Percentiles rank a stretch among this genome's conserved stretches.
Evolutionary conservation across 2,797 vertebrate species (phyloP).

Genomic region (Antrozous pallidus): DNA sequence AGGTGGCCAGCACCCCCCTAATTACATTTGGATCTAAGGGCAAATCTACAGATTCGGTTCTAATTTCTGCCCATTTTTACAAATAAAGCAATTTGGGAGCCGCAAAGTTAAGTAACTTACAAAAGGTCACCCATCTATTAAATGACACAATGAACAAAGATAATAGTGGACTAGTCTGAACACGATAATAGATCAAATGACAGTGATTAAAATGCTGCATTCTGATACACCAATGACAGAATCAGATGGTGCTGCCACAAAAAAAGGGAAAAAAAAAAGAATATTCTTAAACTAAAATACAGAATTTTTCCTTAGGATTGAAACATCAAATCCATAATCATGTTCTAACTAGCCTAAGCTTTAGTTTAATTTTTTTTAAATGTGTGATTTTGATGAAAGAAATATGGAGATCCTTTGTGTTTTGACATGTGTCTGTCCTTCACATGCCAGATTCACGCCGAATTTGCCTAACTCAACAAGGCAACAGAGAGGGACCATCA

Average conservation of each 20-base stretch:
- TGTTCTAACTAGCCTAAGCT: background rate
- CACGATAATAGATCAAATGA: background rate
- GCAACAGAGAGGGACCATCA: background rate
- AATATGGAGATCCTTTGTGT: background rate
- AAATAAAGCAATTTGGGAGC: conserved; percentile 14
- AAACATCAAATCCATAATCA: background rate
- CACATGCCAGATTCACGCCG: background rate
- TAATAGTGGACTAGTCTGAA: background rate
- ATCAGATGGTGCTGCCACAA: background rate
- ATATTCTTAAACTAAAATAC: background rate
- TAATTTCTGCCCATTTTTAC: conserved; percentile 1
- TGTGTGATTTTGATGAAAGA: background rate
- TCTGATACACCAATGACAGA: conserved; percentile 10
- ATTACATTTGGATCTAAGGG: conserved; percentile 12
- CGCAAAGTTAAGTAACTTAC: background rate
- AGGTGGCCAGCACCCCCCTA: background rate
- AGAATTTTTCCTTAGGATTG: background rate
- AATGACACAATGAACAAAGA: background rate
- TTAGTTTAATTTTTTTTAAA: conserved; percentile 17
- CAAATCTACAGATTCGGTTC: conserved; percentile 43
- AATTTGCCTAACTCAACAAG: background rate
- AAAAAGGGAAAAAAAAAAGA: background rate
- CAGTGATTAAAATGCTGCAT: background rate
- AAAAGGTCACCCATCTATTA: background rate
- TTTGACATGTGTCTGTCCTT: conserved; percentile 3